Percentiles rank a stretch among this genome's conserved stretches.
Conservation (phyloP, 2,797 vertebrate genomes). For the Mormyrus proboscirostris region DNA sequence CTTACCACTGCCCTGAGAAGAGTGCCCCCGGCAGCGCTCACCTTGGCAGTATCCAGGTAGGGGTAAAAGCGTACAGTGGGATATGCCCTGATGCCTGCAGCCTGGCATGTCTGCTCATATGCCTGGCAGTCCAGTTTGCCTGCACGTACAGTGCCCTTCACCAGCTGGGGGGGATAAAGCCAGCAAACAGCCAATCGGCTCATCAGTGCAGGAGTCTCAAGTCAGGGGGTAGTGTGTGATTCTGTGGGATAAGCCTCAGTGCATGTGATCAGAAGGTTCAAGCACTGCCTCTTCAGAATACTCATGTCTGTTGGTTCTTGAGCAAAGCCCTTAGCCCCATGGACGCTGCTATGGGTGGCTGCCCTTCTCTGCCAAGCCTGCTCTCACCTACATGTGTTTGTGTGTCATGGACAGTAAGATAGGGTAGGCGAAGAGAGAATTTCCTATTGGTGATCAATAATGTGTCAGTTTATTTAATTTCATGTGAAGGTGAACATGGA, state of each 20-base stretch:
- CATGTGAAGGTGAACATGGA: not conserved
- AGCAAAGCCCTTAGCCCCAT: not conserved
- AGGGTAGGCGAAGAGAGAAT: not conserved
- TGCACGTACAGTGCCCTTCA: conserved; percentile 81
- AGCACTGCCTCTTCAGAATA: not conserved
- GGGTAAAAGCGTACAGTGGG: conserved; percentile 84
- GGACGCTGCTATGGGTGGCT: not conserved
- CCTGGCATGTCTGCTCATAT: conserved; percentile 73
- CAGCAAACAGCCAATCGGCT: not conserved
- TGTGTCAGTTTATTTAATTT: not conserved
- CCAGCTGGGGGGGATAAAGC: conserved; percentile 49
- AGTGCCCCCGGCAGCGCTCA: conserved; percentile 43
- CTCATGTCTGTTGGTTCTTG: not conserved
- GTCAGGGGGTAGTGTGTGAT: not conserved
- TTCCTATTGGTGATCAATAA: not conserved
- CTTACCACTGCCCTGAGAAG: not conserved
- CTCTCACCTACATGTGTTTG: not conserved
- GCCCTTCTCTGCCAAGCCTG: not conserved
- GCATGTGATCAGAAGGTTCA: not conserved
- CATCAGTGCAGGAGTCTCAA: not conserved
- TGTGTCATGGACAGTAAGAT: not conserved
- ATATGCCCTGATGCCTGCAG: conserved; percentile 79
- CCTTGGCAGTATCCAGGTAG: conserved; percentile 63
- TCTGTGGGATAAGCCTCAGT: not conserved
- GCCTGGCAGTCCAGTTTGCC: conserved; percentile 94